These are phyloP conservation scores for Trisateles emortualis DNA, from an alignment of 2,888 invertebrate species.

Conservation along the genomic window DNA sequence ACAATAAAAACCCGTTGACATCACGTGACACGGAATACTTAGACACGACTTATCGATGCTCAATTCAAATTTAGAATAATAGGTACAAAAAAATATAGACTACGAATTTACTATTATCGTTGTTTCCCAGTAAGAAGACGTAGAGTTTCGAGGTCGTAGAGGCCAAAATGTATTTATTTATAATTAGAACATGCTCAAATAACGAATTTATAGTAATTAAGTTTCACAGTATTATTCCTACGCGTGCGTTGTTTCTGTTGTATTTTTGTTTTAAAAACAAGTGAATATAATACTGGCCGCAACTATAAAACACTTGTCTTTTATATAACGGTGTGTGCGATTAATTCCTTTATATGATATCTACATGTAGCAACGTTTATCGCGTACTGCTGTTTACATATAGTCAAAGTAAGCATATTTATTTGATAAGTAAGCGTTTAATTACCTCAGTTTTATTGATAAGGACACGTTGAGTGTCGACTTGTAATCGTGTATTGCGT, in stretches of 20 bases:
- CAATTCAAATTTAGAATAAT: slow-evolving; percentile 4
- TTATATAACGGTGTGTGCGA: slow-evolving; percentile 17
- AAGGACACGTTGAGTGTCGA: slow-evolving; percentile 39
- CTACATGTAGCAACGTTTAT: slow-evolving; percentile 38
- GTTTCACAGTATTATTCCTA: background rate
- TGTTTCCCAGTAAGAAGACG: no score
- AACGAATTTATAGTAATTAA: slow-evolving; percentile 14
- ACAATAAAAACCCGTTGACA: slow-evolving; percentile 31
- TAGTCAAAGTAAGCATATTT: slow-evolving; percentile 40
- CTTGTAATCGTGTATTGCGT: slow-evolving; percentile 21
- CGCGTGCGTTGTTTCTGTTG: background rate
- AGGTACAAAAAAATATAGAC: no score
- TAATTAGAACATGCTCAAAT: slow-evolving; percentile 22
- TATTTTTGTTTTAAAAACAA: slow-evolving; percentile 7
- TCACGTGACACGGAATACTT: slow-evolving; percentile 9
- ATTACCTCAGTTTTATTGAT: slow-evolving; percentile 57
- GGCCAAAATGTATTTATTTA: slow-evolving; percentile 25
- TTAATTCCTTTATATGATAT: slow-evolving; percentile 25
- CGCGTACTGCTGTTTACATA: slow-evolving; percentile 41
- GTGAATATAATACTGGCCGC: background rate
- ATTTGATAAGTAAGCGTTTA: slow-evolving; percentile 58
- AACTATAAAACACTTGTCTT: slow-evolving; percentile 19
- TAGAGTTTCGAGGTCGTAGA: slow-evolving; percentile 23
- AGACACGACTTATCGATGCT: slow-evolving; percentile 14
- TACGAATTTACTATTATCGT: no score